Base-by-base conservation (phyloP, 2,113 vertebrate genomes). In the Cebus imitator region DNA sequence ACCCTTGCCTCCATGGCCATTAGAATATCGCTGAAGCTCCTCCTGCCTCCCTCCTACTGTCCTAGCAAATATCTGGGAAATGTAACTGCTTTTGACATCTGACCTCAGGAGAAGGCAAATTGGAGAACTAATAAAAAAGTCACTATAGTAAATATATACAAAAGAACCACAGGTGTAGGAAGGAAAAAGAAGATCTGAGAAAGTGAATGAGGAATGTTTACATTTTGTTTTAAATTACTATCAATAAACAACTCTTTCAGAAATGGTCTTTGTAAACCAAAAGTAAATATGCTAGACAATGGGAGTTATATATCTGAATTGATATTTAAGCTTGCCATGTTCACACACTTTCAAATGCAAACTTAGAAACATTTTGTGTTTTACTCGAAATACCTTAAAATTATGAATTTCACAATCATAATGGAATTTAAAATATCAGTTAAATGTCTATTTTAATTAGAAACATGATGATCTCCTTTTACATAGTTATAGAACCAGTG, bases 251-350 rank as follows among this genome's bases (percentile, higher is more conserved):
- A 8, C 27, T 61, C 66, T 83, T 95, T 96, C 50, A 93, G 30
- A 91, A 94, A 91, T 83, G 21, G 66, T 78, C n/a, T 78, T 95
- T 86, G 73, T 50, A 95, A 97, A 68, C 30, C 45, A 86, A 93
- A 93, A 40, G 8, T 5, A 91, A 92, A 93, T 87, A 79, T 89
- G 14, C 17, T 93, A 96, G 20, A 80, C 57, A 70, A 57, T 48
- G 25, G n/a, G 55, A 86, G 50, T 85, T 88, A 43, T 23, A 18
- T 32, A 85, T 35, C 23, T 82, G 95, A 96, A 78, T 32, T 58
- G 35, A 57, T 80, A 4, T 72, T 96, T 40, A 72, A 82, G 45
- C 5, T 92, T 70, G 55, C 14, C 9, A 91, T 21, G 82, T 25
- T 37, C 30, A 96, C 55, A 23, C 18, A 92, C 92, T 83, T 92